Conservation (phyloP, 2,888 invertebrate genomes). For the Brachyptera putata region DNA sequence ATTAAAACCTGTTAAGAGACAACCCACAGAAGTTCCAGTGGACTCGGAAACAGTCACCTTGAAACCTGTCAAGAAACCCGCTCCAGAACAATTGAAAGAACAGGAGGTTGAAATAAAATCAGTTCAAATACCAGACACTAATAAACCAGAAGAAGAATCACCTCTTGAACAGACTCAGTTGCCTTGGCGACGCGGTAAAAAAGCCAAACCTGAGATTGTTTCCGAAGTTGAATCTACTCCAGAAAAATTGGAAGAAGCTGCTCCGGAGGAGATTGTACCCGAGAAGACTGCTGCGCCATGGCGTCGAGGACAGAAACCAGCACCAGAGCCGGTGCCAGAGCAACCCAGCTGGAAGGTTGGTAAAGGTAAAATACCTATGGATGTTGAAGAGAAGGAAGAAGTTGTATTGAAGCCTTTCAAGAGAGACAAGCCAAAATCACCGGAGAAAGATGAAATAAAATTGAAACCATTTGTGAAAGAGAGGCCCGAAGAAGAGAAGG, state of each 20-base stretch:
- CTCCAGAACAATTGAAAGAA: constrained; percentile 35
- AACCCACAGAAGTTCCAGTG: constrained; percentile 23
- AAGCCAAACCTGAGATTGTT: constrained; percentile 8
- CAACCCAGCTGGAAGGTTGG: constrained; percentile 37
- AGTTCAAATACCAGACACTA: constrained; percentile 16
- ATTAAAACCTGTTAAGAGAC: constrained; percentile 17
- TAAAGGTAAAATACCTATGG: constrained; percentile 25
- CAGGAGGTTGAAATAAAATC: constrained; percentile 33
- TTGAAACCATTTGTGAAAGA: constrained; percentile 25
- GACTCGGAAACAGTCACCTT: constrained; percentile 30
- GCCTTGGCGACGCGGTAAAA: constrained; percentile 32
- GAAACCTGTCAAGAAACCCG: constrained; percentile 28
- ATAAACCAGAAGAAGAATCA: constrained; percentile 16
- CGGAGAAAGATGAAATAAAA: constrained; percentile 24
- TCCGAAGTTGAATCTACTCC: not conserved
- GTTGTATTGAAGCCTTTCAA: constrained; percentile 25
- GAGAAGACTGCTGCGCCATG: constrained; percentile 37
- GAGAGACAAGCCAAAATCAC: constrained; percentile 18
- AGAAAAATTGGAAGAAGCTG: not conserved
- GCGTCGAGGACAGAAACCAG: constrained; percentile 37
- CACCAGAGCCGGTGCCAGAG: constrained; percentile 34
- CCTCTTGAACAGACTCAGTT: constrained; percentile 21
- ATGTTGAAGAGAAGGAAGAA: constrained; percentile 30
- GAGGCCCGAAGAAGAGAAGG: constrained; percentile 34
- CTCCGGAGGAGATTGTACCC: constrained; percentile 34